These are phyloP conservation scores for Galendromus occidentalis DNA, from an alignment of 1,140 invertebrate genomes.

Conservation along the genomic window DNA sequence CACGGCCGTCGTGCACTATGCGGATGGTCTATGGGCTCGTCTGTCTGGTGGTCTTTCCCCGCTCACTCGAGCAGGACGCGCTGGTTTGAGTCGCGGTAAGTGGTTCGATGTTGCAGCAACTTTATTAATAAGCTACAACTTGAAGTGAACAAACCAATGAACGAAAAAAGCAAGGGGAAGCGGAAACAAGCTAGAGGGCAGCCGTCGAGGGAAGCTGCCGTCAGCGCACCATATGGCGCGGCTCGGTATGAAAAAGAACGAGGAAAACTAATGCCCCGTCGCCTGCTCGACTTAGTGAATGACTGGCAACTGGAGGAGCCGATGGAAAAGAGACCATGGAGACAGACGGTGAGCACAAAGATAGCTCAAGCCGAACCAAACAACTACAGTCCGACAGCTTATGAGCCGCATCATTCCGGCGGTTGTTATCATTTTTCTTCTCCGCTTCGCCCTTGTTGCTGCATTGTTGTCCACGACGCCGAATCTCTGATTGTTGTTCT, in stretches of 20 bases:
- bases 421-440: too few species aligned
- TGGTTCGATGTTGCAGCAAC: neutral
- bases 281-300: neutral
- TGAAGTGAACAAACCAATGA: too few species aligned
- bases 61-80: neutral
- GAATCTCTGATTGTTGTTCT: too few species aligned
- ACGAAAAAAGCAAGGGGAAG: neutral
- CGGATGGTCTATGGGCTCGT: neutral
- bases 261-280: neutral
- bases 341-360: neutral
- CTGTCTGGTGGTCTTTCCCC: neutral
- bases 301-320: neutral
- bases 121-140: slow-evolving; percentile 10
- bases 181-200: neutral
- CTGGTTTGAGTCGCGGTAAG: too few species aligned
- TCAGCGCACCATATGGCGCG: neutral
- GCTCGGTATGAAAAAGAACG: slow-evolving; percentile 21
- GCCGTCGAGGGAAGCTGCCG: neutral
- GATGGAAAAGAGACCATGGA: neutral
- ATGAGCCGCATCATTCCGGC: too few species aligned
- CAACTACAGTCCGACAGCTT: too few species aligned
- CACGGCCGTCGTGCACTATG: neutral
- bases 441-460: too few species aligned
- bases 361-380: too few species aligned
- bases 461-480: too few species aligned